Evolutionary conservation across 1,140 invertebrate genomes (phyloP).

Genomic region (Platyura marginata): DNA sequence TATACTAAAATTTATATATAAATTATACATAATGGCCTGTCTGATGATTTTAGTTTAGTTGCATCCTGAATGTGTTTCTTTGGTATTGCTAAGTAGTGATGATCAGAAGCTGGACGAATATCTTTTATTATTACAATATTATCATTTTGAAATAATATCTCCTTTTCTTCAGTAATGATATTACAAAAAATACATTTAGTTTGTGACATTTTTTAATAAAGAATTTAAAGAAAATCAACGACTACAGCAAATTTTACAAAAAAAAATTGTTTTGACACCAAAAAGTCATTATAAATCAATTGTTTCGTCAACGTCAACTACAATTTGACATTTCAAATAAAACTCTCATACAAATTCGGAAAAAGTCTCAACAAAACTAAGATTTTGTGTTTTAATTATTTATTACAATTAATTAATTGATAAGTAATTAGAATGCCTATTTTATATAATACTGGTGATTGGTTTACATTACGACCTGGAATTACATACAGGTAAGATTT

Average conservation of each 20-base stretch:
- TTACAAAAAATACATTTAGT: conserved; percentile 61
- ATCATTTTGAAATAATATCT: conserved; percentile 50
- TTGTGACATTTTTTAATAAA: too few species aligned
- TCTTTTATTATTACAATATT: conserved; percentile 63
- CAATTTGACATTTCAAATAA: too few species aligned
- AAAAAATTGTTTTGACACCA: too few species aligned
- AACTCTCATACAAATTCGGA: too few species aligned
- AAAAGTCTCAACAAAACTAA: too few species aligned
- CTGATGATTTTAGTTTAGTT: conserved; percentile 38
- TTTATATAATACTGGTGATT: conserved; percentile 23
- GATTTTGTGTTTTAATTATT: too few species aligned
- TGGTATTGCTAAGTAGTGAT: conserved; percentile 66
- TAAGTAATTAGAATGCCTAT: conserved; percentile 18
- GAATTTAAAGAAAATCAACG: too few species aligned
- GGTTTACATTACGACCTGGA: conserved; percentile 18
- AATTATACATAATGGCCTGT: conserved; percentile 40
- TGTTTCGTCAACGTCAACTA: too few species aligned
- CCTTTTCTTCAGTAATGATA: conserved; percentile 36
- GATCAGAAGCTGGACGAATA: conserved; percentile 59
- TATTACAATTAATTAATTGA: too few species aligned
- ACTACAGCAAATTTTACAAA: too few species aligned
- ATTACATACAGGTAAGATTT: conserved; percentile 18
- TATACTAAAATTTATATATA: conserved; percentile 2
- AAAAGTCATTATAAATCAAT: too few species aligned
- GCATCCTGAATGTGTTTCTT: conserved; percentile 58